Evolutionary conservation across 2,888 invertebrate species (phyloP), one percentile per base, ranked within the genome.

Genomic region (Netelia inedita): DNA sequence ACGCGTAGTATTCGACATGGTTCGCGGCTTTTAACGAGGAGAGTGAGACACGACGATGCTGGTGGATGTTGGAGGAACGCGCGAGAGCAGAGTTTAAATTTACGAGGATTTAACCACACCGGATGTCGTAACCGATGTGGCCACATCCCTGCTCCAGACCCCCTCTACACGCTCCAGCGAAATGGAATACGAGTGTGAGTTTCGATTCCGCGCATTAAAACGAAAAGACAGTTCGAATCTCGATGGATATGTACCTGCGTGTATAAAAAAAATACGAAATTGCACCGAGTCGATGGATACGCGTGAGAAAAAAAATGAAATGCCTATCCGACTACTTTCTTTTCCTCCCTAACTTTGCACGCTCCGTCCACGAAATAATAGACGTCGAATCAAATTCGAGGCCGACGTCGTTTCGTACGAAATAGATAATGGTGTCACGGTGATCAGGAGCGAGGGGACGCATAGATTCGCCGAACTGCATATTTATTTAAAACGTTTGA

Each of bases 51-150:
- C 41, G 66, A 16, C 43, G 19, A 21, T 68, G 23, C n/a, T n/a
- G 19, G 28, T 28, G 28, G 53, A 53, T 55, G n/a, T 21, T 14
- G 57, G 6, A 57, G 71, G 28, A 35, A 71, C 11, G 23, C 6
- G 43, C 41, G 53, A 21, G 50, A 19, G 23, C 8, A 41, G 19
- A 72, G 53, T 66, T 57, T 23, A 66, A 66, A 65, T 79, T 65
- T 72, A 73, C 79, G 79, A 73, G 55, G 61, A 28, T 55, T 78
- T 21, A 65, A 79, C 43, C 35, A 66, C 57, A 55, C 66, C 79
- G 72, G 79, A 79, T 72, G 72, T 79, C 79, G 71, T 76, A 76
- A 66, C 65, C 65, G 50, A 53, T 50, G 71, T 63, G 71, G 53
- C 71, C 63, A 35, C 53, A 21, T 59, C 35, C 21, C 28, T 23